These are phyloP conservation scores for Connochaetes taurinus DNA, from an alignment of 2,113 vertebrate species.

Conservation along the genomic window DNA sequence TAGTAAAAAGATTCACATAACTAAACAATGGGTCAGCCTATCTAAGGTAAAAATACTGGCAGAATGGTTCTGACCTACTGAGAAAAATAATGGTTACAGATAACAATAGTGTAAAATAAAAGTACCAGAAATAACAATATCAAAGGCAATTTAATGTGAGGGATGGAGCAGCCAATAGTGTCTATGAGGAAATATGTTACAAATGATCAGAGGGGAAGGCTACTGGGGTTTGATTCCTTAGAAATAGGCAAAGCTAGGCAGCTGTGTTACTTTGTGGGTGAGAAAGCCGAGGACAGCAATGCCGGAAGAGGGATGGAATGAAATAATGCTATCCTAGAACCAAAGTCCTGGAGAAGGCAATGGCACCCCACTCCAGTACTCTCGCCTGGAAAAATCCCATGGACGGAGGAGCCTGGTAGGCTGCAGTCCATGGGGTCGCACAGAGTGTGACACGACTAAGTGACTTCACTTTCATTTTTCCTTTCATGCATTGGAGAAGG, in stretches of 20 bases:
- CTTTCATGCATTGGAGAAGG: no score
- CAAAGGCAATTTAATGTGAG: background rate
- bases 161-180: background rate
- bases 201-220: background rate
- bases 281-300: background rate
- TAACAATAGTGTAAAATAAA: background rate
- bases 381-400: no score
- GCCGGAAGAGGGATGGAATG: background rate
- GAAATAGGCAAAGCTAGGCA: background rate
- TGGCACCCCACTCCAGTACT: no score
- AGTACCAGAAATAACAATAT: background rate
- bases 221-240: background rate
- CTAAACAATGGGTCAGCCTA: background rate
- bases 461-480: no score
- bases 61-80: background rate
- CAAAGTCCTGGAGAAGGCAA: no score
- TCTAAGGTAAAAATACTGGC: background rate
- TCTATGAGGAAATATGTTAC: accelerated
- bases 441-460: no score
- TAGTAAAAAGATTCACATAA: background rate
- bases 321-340: background rate
- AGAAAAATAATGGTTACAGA: background rate
- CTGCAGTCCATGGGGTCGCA: no score
- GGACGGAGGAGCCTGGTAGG: no score
- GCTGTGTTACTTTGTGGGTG: accelerated